A percentile compares a stretch with the other conserved stretches of the same genome.
Conservation (phyloP, 2,113 vertebrate species). For the Albula goreensis region DNA sequence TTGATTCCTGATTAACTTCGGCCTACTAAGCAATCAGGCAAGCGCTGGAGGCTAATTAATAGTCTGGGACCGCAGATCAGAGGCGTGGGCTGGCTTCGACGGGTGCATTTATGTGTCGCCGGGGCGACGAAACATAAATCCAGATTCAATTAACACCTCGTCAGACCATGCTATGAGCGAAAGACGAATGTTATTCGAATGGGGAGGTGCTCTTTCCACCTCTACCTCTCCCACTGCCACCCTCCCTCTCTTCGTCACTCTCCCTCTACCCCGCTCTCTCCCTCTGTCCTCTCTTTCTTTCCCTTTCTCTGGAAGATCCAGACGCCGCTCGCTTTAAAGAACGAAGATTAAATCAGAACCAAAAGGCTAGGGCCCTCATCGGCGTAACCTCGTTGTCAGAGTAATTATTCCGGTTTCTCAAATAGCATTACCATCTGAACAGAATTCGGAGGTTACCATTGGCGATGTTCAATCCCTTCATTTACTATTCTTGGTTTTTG, state of each 20-base stretch:
- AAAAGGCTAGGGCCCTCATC: background rate
- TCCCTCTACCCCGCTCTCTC: background rate
- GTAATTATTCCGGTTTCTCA: background rate
- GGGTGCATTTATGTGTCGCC: background rate
- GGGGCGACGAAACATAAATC: background rate
- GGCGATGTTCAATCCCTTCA: background rate
- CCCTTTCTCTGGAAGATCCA: background rate
- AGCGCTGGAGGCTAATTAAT: background rate
- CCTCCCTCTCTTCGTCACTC: background rate
- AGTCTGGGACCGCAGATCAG: background rate
- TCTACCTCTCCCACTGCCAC: background rate
- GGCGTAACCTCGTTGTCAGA: background rate
- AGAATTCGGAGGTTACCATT: background rate
- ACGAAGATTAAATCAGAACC: background rate
- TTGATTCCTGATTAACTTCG: conserved; percentile 74
- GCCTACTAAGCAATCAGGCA: conserved; percentile 61
- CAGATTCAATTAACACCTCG: background rate
- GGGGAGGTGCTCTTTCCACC: background rate
- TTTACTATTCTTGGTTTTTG: background rate
- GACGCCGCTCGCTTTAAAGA: background rate
- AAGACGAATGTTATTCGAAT: background rate
- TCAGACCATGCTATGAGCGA: background rate
- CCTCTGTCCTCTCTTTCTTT: background rate
- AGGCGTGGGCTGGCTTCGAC: background rate
- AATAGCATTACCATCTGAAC: background rate